Evolutionary conservation across 37 sponge, comb jelly and placozoan species (phyloP).

Genomic region (Aplysina aerophoba): DNA sequence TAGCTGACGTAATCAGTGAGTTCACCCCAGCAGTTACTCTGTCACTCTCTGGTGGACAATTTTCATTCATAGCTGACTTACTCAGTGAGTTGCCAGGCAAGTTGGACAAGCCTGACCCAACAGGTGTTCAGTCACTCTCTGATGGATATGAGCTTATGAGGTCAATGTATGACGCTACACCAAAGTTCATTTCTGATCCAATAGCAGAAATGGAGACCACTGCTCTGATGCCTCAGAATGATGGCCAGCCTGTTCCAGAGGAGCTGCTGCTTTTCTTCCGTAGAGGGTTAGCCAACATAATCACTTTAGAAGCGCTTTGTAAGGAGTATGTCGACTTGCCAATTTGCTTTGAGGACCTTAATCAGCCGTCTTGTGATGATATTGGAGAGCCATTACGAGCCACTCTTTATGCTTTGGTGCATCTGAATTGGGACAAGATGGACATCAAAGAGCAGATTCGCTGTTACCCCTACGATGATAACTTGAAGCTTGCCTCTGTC

Average conservation of each 20-base stretch:
- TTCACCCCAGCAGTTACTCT: neutral
- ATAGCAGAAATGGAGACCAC: neutral
- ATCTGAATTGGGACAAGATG: neutral
- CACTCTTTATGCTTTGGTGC: constrained; percentile 8
- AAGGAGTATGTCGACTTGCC: neutral
- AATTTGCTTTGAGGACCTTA: neutral
- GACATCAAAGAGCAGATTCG: constrained; percentile 3
- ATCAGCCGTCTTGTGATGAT: neutral
- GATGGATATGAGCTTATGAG: neutral
- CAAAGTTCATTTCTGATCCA: neutral
- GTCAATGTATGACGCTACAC: neutral
- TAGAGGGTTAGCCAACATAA: neutral
- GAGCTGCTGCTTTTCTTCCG: neutral
- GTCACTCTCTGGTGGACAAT: neutral
- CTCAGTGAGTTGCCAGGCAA: neutral
- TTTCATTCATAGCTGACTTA: neutral
- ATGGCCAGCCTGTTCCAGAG: neutral
- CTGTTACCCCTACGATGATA: neutral
- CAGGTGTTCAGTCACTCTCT: neutral
- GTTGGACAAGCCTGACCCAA: neutral
- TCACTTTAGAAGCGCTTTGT: constrained; percentile 3
- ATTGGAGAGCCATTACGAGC: neutral
- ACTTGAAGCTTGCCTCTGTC: neutral
- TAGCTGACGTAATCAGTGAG: neutral
- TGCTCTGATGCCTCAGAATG: constrained; percentile 8